phyloP scores from a whole-genome alignment of 2,113 vertebrate genomes.

The Hassar affinis region DNA sequence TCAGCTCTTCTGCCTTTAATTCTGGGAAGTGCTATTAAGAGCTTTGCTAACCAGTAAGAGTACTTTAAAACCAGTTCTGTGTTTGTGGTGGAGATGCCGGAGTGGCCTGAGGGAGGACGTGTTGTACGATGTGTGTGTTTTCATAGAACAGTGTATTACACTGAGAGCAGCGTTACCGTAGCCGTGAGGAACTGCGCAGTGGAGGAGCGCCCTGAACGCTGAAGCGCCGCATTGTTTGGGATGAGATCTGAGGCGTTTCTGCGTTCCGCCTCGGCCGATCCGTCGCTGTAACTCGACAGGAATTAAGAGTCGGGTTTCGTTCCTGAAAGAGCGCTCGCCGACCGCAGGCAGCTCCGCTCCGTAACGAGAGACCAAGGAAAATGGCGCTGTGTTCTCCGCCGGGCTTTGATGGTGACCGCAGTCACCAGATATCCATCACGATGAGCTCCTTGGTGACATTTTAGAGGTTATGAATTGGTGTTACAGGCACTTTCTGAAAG shows the following conservation, averaged over 20 bases:
- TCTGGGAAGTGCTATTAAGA: conserved; percentile 14
- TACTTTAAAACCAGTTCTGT: not conserved
- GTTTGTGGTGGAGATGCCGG: not conserved
- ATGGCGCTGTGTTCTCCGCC: conserved; percentile 44
- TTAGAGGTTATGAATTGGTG: conserved; percentile 43
- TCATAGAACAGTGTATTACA: not conserved
- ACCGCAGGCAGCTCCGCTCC: conserved; percentile 60
- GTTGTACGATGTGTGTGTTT: too few relatives aligned
- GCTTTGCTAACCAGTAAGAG: not conserved
- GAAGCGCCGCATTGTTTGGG: not conserved
- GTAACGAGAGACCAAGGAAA: conserved; percentile 61
- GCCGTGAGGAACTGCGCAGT: not conserved
- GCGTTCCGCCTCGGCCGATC: conserved; percentile 53
- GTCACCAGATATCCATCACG: conserved; percentile 40
- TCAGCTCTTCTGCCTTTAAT: not conserved
- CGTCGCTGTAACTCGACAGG: conserved; percentile 73
- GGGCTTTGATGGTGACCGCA: conserved; percentile 38
- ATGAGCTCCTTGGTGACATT: conserved; percentile 32
- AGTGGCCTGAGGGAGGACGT: not conserved
- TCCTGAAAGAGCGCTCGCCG: conserved; percentile 63
- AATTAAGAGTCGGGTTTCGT: conserved; percentile 72
- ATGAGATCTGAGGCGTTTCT: not conserved
- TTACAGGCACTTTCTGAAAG: conserved; percentile 32
- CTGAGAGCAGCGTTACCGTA: accelerated
- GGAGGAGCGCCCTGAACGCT: too few relatives aligned